Base-by-base conservation (phyloP, 1,140 invertebrate species). In the Saccostrea echinata region DNA sequence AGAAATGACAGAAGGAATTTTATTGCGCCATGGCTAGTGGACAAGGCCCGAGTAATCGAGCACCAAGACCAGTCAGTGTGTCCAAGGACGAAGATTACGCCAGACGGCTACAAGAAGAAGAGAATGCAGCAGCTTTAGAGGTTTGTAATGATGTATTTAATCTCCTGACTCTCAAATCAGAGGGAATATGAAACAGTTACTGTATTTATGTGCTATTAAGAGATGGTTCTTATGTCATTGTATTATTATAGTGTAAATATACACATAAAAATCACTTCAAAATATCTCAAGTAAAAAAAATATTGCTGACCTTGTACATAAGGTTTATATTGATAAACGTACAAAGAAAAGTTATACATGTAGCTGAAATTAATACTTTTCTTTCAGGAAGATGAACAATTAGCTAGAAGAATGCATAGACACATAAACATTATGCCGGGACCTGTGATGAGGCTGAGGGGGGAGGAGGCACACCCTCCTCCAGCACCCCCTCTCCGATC, bases 51-150 rank as follows among this genome's bases (percentile, higher is more conserved):
- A 27, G 81, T 27, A 76, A 33, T 30, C 35, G 35, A 83, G 21
- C 18, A 9, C 33, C 81, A 3, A 51, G 81, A 52, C 81, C 81
- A 52, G 18, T 30, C n/a, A 83, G 81, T 52, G 43, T 83, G 43
- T 51, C 81, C 35, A 83, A 83, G 24, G 81, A 83, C 24, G 81
- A 83, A 21, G 35, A 33, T 52, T 83, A 83, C n/a, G 81, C 81
- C 13, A 83, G 81, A 52, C 81, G 51, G 24, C 51, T 83, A 21
- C 81, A 83, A 11, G 81, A 83, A 52, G 81, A 83, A 52, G 81
- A 83, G 13, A 83, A 83, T 21, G 35, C 81, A n/a, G 81, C 81
- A n/a, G 35, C 35, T 11, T 27, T 51, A 51, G 35, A 83, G 81
- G 81, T 83, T 11, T 82, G 35, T 30, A n/a, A 4, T 30, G 24